phyloP scores from a whole-genome alignment of 2,797 vertebrate species.

The Hipposideros larvatus region DNA sequence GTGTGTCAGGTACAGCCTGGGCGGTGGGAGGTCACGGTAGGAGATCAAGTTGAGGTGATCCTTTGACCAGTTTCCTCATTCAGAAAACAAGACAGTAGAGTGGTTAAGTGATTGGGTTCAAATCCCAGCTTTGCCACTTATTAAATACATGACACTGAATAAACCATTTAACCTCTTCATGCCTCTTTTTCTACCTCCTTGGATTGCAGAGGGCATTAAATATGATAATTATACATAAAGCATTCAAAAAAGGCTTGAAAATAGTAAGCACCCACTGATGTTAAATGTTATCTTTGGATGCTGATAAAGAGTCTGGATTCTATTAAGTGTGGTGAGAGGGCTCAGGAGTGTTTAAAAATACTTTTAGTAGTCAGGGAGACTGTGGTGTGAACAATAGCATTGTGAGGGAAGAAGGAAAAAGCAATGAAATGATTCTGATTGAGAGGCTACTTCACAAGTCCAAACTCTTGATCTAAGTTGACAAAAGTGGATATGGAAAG shows the following conservation, averaged over 20 bases:
- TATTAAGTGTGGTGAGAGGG: not conserved
- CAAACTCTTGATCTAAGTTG: not conserved
- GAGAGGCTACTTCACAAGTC: not conserved
- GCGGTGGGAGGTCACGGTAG: fast-evolving
- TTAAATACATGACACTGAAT: not conserved
- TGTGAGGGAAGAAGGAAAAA: not conserved
- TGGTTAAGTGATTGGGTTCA: not conserved
- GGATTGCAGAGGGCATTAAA: not conserved
- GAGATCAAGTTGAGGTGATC: not conserved
- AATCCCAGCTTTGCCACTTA: not conserved
- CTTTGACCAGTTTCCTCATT: not conserved
- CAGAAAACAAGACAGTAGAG: not conserved
- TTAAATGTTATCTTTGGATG: not conserved
- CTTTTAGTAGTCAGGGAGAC: not conserved
- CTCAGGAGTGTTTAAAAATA: not conserved
- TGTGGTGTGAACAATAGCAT: not conserved
- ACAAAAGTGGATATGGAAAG: not conserved
- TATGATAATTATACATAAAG: not conserved
- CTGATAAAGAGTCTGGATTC: not conserved
- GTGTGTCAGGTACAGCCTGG: not conserved
- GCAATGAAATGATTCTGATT: not conserved
- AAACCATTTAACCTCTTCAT: constrained; percentile 19
- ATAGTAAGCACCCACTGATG: not conserved
- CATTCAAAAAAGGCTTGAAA: constrained; percentile 40
- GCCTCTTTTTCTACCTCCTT: not conserved